These are phyloP conservation scores for Nomada lathburiana DNA, from an alignment of 2,888 invertebrate genomes.

Conservation along the genomic window DNA sequence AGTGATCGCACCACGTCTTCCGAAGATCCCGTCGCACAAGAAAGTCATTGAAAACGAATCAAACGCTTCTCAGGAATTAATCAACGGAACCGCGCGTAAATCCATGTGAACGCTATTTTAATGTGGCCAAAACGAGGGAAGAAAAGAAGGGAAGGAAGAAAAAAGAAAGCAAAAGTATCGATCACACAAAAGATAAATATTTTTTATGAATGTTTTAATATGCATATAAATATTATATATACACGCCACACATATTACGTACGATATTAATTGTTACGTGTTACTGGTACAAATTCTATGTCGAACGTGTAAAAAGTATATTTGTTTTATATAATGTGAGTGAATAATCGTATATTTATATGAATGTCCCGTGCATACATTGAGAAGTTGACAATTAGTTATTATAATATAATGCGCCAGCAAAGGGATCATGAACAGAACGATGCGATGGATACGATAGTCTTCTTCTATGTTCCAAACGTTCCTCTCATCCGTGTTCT, in stretches of 20 bases:
- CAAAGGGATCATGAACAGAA: neutral
- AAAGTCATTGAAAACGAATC: conserved; percentile 25
- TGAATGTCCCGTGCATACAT: conserved; percentile 16
- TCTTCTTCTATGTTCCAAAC: conserved; percentile 11
- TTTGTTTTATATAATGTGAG: conserved; percentile 44
- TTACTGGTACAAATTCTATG: conserved; percentile 64
- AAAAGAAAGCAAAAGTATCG: neutral
- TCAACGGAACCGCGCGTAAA: conserved; percentile 67
- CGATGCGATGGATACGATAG: conserved; percentile 3
- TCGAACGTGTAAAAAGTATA: conserved; percentile 35
- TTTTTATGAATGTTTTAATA: conserved; percentile 73
- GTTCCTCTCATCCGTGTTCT: neutral
- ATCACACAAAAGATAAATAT: conserved; percentile 66
- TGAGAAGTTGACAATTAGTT: conserved; percentile 9
- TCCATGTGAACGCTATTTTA: conserved; percentile 44
- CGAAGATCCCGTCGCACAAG: conserved; percentile 56
- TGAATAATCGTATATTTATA: conserved; percentile 44
- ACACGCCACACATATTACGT: conserved; percentile 49
- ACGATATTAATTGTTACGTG: conserved; percentile 65
- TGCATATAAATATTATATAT: conserved; percentile 48
- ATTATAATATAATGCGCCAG: conserved; percentile 1
- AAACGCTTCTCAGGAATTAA: conserved; percentile 43
- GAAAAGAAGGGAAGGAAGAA: neutral
- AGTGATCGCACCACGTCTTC: conserved; percentile 76
- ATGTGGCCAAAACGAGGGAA: conserved; percentile 3